Evolutionary conservation across 2,113 vertebrate species (phyloP), one percentile per base, ranked within the genome.

Genomic region (Dissostichus mawsoni): DNA sequence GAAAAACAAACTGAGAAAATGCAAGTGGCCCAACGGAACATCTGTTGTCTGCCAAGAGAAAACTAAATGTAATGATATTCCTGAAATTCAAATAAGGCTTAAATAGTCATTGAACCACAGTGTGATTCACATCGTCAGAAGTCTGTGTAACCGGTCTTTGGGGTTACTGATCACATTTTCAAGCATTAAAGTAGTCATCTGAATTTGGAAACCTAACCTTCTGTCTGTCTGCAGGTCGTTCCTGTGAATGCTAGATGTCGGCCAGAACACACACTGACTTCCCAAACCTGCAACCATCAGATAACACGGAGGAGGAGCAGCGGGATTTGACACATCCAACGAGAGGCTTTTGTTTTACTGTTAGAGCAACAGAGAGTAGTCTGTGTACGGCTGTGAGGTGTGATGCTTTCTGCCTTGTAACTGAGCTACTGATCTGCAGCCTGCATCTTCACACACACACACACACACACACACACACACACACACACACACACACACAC

Each of bases 241-340:
- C 93, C 81, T 94, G 93, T 8, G 93, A 95, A 59, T 95, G 94
- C 80, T 95, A 94, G 90, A 90, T 47, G 51, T 71, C 55, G 17
- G 17, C 63, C 48, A 51, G 29, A 69, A 57, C 63, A 23, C 71
- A 71, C 79, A 52, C 55, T 13, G 16, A 74, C 74, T 61, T 84
- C 68, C 64, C 47, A 17, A 78, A 76, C 72, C 72, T 84, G 70
- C 86, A 74, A 68, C 56, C 68, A 71, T 69, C 68, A 82, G 70
- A 87, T 45, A 44, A 50, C 55, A 63, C 41, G 36, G 78, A 76
- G 65, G 62, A 88, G 62, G 41, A 65, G 82, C 62, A 41, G 74
- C 11, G 10, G 78, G 75, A 62, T 65, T 71, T 67, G 25, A 69
- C 44, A 52, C 25, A 11, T 66, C 76, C 76, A 76, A 58, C 41